Conservation (phyloP, 2,888 invertebrate species). For the Cerastoderma edule region DNA sequence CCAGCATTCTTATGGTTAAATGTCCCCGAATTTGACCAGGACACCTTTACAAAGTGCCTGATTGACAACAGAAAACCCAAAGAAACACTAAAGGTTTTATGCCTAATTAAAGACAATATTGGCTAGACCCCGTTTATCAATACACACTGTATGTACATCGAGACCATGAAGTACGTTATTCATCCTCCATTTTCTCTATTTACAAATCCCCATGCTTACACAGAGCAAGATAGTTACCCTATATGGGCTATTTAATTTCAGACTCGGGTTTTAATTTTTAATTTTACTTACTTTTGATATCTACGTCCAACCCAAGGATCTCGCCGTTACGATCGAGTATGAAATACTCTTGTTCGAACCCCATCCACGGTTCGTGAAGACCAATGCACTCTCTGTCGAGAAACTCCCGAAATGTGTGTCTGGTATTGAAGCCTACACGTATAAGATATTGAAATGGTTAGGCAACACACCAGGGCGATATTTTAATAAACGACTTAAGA, state of each 20-base stretch:
- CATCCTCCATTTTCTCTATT: neutral
- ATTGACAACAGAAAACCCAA: no score
- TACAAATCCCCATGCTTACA: neutral
- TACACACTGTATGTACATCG: no score
- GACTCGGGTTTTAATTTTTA: neutral
- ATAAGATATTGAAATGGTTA: no score
- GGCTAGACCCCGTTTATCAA: no score
- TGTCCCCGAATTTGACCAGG: no score
- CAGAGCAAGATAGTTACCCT: neutral
- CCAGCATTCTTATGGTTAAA: no score
- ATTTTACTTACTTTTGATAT: slow-evolving; percentile 10
- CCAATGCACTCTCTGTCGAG: neutral
- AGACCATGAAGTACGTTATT: neutral
- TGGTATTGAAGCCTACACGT: neutral
- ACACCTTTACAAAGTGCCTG: no score
- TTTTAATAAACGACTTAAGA: no score
- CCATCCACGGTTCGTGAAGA: slow-evolving; percentile 9
- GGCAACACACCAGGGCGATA: no score
- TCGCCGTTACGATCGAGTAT: neutral
- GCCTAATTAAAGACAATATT: no score
- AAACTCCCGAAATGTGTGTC: neutral
- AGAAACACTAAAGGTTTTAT: no score
- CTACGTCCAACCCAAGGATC: neutral
- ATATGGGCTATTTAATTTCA: neutral
- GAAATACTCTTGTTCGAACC: slow-evolving; percentile 15